These are phyloP conservation scores for Chloropsis cyanopogon DNA, from an alignment of 2,113 vertebrate genomes.

Conservation along the genomic window DNA sequence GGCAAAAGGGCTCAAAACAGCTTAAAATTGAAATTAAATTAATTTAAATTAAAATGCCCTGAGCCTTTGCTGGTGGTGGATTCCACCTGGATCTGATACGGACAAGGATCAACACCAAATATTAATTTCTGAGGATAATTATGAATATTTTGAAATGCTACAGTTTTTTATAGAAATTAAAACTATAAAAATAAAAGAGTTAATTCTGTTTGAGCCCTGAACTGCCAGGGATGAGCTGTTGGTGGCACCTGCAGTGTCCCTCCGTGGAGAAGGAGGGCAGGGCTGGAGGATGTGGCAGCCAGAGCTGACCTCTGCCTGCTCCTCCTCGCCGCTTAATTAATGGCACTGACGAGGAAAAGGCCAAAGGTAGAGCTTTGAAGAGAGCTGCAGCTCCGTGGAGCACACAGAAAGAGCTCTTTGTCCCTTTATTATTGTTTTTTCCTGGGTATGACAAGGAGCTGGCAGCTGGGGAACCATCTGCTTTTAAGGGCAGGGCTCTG, in stretches of 20 bases:
- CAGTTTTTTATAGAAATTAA: background rate
- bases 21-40: background rate
- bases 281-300: background rate
- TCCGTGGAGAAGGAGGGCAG: background rate
- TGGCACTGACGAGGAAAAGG: background rate
- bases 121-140: accelerated
- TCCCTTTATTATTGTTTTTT: conserved; percentile 8
- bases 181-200: accelerated
- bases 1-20: background rate
- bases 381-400: background rate
- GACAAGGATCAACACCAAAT: background rate
- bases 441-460: background rate
- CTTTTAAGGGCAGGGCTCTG: background rate
- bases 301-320: background rate
- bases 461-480: conserved; percentile 20
- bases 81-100: accelerated
- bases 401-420: conserved; percentile 61
- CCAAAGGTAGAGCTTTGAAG: conserved; percentile 31
- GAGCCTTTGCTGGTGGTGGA: background rate
- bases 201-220: background rate
- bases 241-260: background rate
- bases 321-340: background rate
- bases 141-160: background rate
- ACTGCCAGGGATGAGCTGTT: background rate
- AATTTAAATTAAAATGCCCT: background rate